Base-by-base conservation (phyloP, 2,797 vertebrate species). In the Anolis apletophallus region DNA sequence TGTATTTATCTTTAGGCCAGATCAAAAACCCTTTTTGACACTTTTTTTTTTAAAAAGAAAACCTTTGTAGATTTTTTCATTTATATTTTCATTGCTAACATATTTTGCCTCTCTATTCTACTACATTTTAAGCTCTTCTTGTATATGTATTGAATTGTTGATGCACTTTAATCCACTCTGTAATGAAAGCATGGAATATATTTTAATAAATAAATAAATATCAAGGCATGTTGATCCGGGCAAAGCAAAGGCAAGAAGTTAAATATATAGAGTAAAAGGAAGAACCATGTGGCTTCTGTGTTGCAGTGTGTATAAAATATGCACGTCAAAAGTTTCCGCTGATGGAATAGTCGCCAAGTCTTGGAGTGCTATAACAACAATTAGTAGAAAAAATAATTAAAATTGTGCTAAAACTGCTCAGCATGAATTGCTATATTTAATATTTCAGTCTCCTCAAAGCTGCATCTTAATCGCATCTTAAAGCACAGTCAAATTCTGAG, bases 361-460 rank as follows among this genome's bases (percentile, higher is more conserved):
- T 68, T 68, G 21, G 19, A 12, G 52, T 32, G 1, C 69, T 78
- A 13, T 68, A 67, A 80, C 29, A 34, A 32, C 21, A 29, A 71
- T 34, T 50, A 76, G 74, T 21, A 64, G n/a, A 19, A 71, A 46
- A 57, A 76, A 83, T 71, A 71, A 71, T 61, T 50, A 32, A 76
- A 82, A 87, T 13, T 16, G 23, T 29, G 91, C 2, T 52, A n/a
- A 83, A 79, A 83, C 29, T 89, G 61, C 86, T 91, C 69, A 89
- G 82, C 67, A 10, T 80, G 76, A 91, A 91, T 34, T 90, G 87
- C 91, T 93, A 87, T 91, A 90, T 80, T 87, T 74, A 55, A 87
- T 88, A 57, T 69, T 92, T 94, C 83, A 91, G 89, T 89, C 89
- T 90, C 87, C 76, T 64, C 1, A 89, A 87, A 85, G 21, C 78